Base-by-base conservation (phyloP, 2,797 vertebrate genomes). In the Petrocephalus schoutedeni region DNA sequence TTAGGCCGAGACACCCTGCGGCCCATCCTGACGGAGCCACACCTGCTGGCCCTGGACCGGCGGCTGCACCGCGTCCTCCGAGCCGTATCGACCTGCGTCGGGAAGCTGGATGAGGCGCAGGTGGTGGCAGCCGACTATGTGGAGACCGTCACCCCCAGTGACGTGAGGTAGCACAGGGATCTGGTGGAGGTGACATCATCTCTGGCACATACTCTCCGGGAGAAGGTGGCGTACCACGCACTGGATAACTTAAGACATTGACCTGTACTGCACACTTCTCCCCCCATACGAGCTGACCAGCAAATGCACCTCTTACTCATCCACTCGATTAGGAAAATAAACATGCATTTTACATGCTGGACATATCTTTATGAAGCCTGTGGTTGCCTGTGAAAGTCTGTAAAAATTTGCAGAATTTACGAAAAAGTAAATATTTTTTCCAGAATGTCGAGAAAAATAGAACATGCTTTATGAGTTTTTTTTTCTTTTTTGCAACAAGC, bases 11-110 rank as follows among this genome's bases (percentile, higher is more conserved):
- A 99, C 90, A 89, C 53, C 28, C 95, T 99, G 32, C 90, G 84
- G 0, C 97, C 97, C 0, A 74, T 99, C 83, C 95, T 99, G 90
- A 97, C 96, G 0, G 97, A 99, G 67, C 95, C 96, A 0, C 98
- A 99, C 89, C 95, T 99, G 67, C 89, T 94, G 86, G 98, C 98
- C 7, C 92, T 99, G 91, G 98, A 99, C 94, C 96, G 98, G 0
- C 92, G 98, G 87, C 92, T 99, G n/a, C 94, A 93, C 51, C 95
- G 93, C 12, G 23, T 98, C 85, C 95, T 99, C 0, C 88, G 86
- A 7, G 92, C 92, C 0, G 97, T 98, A 89, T 90, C 92, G 16
- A 92, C 85, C 32, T 99, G 98, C 89, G 88, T 96, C 1, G 90
- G 93, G 58, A 93, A 92, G 32, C 92, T 96, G 0, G 97, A 98